Evolutionary conservation across 1,140 invertebrate genomes (phyloP), one percentile per base, ranked within the genome.

Genomic region (Macrocentrus cingulum): DNA sequence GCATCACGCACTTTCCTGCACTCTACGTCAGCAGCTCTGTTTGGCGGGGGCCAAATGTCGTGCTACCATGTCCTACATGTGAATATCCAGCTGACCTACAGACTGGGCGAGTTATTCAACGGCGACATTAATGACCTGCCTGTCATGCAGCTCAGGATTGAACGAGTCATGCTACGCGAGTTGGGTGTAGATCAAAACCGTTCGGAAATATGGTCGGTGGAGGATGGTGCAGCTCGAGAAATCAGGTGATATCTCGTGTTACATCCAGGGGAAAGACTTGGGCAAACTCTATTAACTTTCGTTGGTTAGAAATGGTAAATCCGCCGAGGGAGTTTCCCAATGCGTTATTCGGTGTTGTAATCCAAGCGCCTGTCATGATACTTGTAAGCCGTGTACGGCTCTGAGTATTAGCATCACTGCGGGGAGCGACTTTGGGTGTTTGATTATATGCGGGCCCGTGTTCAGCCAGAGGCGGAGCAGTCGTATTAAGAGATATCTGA

Each of bases 321-420:
- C 18, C 49, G 15, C 23, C n/a, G 36, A 39, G 18, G 32, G 18
- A 51, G 49, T 46, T 18, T 20, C 16, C 16, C 9, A 51, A 51
- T 29, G 49, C 49, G 49, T 51, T 37, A 36, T 34, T 36, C 22
- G 18, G 32, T 36, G 22, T 51, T 34, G 32, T 51, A 51, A 51
- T 51, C 29, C 51, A n/a, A n/a, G 59, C 45, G 51, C 41, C 52
- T 62, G 61, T 56, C 61, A 53, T 62, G 54, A 59, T 34, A 19
- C 51, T n/a, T 15, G 39, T 54, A n/a, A 15, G 36, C 34, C 49
- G n/a, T n/a, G n/a, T n/a, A n/a, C n/a, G 54, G 48, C 62, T 55
- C 15, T 25, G 48, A 25, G 56, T 59, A 63, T 65, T 59, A 64
- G 56, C 62, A 56, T 60, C 56, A 15, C 54, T 36, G 16, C 46